A percentile compares a stretch with the other conserved stretches of the same genome.
Conservation (phyloP, 1,140 invertebrate species). For the Bombus sibiricus region DNA sequence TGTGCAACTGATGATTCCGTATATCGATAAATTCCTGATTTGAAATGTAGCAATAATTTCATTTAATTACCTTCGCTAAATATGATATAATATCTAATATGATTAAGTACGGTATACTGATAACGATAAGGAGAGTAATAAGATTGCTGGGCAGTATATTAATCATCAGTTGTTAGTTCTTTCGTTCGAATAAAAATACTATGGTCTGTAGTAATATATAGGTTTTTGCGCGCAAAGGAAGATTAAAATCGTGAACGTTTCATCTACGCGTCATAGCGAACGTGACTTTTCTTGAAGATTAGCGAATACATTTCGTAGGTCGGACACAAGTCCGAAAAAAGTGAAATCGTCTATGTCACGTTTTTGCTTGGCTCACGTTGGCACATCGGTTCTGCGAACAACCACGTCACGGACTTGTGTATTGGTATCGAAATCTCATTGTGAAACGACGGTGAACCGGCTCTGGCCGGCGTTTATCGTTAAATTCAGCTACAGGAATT, state of each 20-base stretch:
- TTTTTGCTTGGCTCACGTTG: background rate
- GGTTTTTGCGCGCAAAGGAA: background rate
- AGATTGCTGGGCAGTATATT: too few relatives aligned
- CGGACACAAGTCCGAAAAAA: background rate
- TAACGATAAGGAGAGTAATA: too few relatives aligned
- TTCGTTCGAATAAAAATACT: too few relatives aligned
- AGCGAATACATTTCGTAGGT: background rate
- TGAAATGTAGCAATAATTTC: too few relatives aligned
- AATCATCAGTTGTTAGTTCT: too few relatives aligned
- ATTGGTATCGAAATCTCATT: slow-evolving; percentile 17
- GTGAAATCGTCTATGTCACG: slow-evolving; percentile 12
- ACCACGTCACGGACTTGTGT: background rate
- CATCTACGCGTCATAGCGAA: background rate
- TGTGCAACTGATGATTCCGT: too few relatives aligned
- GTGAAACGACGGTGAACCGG: slow-evolving; percentile 2
- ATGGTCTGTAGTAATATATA: too few relatives aligned
- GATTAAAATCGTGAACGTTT: background rate
- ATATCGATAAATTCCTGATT: too few relatives aligned
- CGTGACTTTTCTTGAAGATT: background rate
- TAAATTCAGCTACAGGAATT: slow-evolving; percentile 54
- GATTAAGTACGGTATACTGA: too few relatives aligned
- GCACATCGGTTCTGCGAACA: slow-evolving; percentile 10
- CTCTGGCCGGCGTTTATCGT: slow-evolving; percentile 9
- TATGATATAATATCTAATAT: too few relatives aligned
- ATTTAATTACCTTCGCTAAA: too few relatives aligned